Base-by-base conservation (phyloP, 2,113 vertebrate species). In the Pycnonotus jocosus region DNA sequence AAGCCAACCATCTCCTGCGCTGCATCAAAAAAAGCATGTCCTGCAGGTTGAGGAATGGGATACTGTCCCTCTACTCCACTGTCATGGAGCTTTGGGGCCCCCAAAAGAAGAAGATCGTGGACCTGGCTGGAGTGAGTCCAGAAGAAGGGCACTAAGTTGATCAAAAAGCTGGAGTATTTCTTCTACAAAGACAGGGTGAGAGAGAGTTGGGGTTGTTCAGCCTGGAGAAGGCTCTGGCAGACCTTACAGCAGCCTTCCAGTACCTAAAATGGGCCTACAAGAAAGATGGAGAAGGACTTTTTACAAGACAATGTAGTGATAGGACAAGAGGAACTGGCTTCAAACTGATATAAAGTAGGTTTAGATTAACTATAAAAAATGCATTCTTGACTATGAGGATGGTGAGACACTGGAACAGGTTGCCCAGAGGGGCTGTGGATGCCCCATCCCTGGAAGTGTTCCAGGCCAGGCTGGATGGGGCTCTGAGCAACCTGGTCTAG, bases 61-160 rank as follows among this genome's bases (percentile, higher is more conserved):
- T 56, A 69, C 35, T 76, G 11, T 22, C 62, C 40, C 15, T 54
- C 53, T 40, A 8, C 47, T 82, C 15, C 16, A 17, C 24, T 60
- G 15, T 48, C 35, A 19, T 28, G 10, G 22, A 37, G 47, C 22
- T 70, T 42, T 48, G 15, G 12, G 12, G 5, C 5, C 1, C 27
- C 4, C 12, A 42, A 9, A 9, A 20, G 19, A 19, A 54, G 33
- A 60, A 38, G 12, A 12, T 23, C 1, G 0, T 20, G 18, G 35
- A 61, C 6, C 15, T 48, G 21, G 21, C 35, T 62, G 40, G 10
- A 48, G 20, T n/a, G 23, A 79, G 22, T 70, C 15, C 35, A 62
- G 48, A 35, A 40, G 47, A 54, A 56, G 18, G 12, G 15, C 12
- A 33, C 9, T 42, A 48, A 23, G 10, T 12, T 42, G 31, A 35